Percentiles rank a stretch among this genome's conserved stretches.
phyloP scores from a whole-genome alignment of 1,140 invertebrate genomes.

The Saccostrea cuccullata region DNA sequence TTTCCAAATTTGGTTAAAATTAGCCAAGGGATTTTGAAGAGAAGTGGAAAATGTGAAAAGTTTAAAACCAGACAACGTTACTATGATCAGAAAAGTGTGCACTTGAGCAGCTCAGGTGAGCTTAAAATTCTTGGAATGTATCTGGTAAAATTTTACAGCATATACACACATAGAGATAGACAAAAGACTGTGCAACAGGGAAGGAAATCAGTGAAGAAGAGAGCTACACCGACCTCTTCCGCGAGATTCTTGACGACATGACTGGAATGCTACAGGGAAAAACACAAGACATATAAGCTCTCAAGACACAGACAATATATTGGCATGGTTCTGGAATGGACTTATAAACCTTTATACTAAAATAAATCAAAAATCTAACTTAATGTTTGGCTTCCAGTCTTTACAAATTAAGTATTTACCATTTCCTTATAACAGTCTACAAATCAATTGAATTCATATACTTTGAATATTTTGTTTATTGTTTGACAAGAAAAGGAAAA shows the following conservation, averaged over 20 bases:
- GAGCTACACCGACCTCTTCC: conserved; percentile 66
- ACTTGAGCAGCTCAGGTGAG: not conserved
- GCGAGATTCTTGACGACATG: conserved; percentile 67
- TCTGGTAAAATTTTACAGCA: too few relatives aligned
- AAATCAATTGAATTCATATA: too few relatives aligned
- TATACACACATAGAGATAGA: not conserved
- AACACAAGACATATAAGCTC: conserved; percentile 20
- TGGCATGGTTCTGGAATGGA: not conserved
- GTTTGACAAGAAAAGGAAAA: too few relatives aligned
- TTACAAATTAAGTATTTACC: too few relatives aligned
- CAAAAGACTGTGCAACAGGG: not conserved
- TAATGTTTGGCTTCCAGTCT: not conserved
- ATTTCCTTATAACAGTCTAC: too few relatives aligned
- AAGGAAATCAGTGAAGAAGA: not conserved
- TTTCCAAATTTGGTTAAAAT: not conserved
- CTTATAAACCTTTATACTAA: not conserved
- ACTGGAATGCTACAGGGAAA: conserved; percentile 66
- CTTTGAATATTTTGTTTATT: too few relatives aligned
- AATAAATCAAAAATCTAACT: not conserved
- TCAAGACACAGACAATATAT: not conserved
- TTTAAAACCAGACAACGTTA: not conserved
- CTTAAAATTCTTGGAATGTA: not conserved
- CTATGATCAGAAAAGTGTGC: not conserved
- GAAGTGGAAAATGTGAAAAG: not conserved
- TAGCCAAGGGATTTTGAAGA: not conserved